Evolutionary conservation across 1,140 invertebrate species (phyloP), one percentile per base, ranked within the genome.

Genomic region (Archivesica marissinica): DNA sequence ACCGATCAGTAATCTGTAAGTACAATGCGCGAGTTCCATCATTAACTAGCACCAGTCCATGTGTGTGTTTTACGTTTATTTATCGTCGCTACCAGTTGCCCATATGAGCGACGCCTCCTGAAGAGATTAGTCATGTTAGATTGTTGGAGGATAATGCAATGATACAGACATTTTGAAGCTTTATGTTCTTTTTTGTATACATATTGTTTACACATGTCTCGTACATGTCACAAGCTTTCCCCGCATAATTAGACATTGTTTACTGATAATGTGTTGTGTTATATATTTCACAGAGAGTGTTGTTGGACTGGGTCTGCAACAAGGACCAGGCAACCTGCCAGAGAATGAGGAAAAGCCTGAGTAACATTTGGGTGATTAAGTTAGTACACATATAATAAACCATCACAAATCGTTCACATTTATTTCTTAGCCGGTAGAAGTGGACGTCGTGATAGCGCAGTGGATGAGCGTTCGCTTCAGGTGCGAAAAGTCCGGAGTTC

Each of bases 1-100:
- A 84, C 81, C 0, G 38, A 75, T n/a, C 39, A 75, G 17, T 84
- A 84, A 41, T 59, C 70, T 20, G 81, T 84, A 76, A n/a, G 70
- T 76, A 4, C 25, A 4, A n/a, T n/a, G 4, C 23, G 17, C 23
- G 17, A 3, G 17, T 11, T 54, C 7, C 15, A 54, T 4, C 17
- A 54, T n/a, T n/a, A n/a, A n/a, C n/a, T n/a, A n/a, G n/a, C n/a
- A n/a, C n/a, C n/a, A n/a, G n/a, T n/a, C n/a, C n/a, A n/a, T n/a
- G n/a, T n/a, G n/a, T n/a, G n/a, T n/a, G n/a, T n/a, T n/a, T n/a
- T n/a, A n/a, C n/a, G n/a, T n/a, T n/a, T n/a, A n/a, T n/a, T n/a
- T n/a, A n/a, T n/a, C n/a, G n/a, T n/a, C n/a, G n/a, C n/a, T n/a
- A n/a, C n/a, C n/a, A n/a, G n/a, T n/a, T n/a, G n/a, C n/a, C n/a